Conservation (phyloP, 2,113 vertebrate species). For the Psophia crepitans region DNA sequence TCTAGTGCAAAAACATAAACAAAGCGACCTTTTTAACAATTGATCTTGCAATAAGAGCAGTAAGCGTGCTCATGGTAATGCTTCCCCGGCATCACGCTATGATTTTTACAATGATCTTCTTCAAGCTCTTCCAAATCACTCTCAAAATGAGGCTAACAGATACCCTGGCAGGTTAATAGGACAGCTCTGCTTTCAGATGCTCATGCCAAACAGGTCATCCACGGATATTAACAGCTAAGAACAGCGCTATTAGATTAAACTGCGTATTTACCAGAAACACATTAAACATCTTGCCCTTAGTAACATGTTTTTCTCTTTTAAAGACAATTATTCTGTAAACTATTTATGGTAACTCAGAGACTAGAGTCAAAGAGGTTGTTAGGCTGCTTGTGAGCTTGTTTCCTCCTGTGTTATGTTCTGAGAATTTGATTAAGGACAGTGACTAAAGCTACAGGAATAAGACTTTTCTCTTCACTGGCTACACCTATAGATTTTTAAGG, state of each 20-base stretch:
- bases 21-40: background rate
- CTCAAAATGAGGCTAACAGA: background rate
- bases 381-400: background rate
- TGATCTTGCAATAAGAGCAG: background rate
- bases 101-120: background rate
- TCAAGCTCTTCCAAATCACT: background rate
- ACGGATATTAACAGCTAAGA: background rate
- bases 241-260: background rate
- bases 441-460: background rate
- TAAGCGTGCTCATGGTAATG: background rate
- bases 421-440: background rate
- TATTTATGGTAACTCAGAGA: background rate
- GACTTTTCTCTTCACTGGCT: background rate
- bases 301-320: background rate
- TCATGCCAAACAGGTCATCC: background rate
- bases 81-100: background rate
- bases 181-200: conserved; percentile 1
- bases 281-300: background rate
- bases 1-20: background rate
- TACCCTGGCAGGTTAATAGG: background rate
- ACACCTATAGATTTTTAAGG: background rate
- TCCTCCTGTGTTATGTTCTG: background rate
- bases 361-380: background rate
- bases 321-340: conserved; percentile 25
- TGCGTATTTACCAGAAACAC: background rate